phyloP scores from a whole-genome alignment of 2,888 invertebrate genomes.

The Tridacna gigas region DNA sequence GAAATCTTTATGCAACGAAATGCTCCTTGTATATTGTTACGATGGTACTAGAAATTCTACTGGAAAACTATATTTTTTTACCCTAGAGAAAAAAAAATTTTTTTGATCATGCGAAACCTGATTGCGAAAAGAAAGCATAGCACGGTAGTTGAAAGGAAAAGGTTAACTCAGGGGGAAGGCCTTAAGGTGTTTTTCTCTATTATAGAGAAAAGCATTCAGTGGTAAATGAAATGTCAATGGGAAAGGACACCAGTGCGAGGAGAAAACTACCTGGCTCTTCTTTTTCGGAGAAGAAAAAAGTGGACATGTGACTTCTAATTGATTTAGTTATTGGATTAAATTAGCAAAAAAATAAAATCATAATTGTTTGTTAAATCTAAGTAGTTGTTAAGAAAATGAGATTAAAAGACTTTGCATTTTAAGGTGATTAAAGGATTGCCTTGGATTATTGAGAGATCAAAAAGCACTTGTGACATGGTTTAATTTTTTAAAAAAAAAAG shows the following conservation, averaged over 20 bases:
- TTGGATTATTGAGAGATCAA: constrained; percentile 16
- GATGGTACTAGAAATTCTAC: neutral
- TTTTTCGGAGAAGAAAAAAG: no score
- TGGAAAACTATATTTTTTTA: neutral
- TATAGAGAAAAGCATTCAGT: constrained; percentile 31
- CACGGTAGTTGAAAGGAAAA: neutral
- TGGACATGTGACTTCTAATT: constrained; percentile 22
- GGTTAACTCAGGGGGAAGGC: neutral
- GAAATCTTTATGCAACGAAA: no score
- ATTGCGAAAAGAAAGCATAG: no score
- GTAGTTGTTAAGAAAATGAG: constrained; percentile 30
- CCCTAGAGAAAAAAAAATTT: neutral
- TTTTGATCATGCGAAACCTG: neutral
- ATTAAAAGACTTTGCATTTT: constrained; percentile 15
- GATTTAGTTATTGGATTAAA: constrained; percentile 19
- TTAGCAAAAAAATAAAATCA: constrained; percentile 3
- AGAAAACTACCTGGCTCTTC: no score
- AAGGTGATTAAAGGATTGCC: constrained; percentile 24
- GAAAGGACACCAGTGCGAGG: constrained; percentile 5
- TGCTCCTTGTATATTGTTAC: no score
- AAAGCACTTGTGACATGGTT: neutral
- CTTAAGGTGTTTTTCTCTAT: constrained; percentile 53
- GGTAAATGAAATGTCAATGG: constrained; percentile 36
- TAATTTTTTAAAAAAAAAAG: neutral
- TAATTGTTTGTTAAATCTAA: neutral